Conservation (phyloP, 2,797 vertebrate genomes). For the Megaceryle alcyon region DNA sequence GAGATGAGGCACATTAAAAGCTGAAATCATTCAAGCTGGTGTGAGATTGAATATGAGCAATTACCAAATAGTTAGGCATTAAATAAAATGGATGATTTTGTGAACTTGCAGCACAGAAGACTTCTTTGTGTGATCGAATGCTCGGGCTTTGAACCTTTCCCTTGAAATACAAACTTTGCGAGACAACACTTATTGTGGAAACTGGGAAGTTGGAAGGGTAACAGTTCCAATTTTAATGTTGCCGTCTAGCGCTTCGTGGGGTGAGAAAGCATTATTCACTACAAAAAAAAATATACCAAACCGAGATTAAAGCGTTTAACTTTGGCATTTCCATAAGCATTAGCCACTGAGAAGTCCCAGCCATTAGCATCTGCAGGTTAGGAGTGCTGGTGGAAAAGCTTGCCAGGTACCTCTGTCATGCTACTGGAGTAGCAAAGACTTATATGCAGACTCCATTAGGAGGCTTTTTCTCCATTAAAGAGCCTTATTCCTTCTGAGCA, state of each 20-base stretch:
- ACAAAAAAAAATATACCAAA: background rate
- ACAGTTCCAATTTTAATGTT: background rate
- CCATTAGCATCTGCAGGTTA: background rate
- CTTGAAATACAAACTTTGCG: conserved; percentile 41
- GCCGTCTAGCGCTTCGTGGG: conserved; percentile 5
- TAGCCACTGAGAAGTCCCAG: background rate
- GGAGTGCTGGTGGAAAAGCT: background rate
- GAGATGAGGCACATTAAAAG: conserved; percentile 79
- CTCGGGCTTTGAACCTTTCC: background rate
- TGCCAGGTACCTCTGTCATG: background rate
- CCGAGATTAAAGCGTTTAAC: background rate
- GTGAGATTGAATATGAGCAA: conserved; percentile 75
- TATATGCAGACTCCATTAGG: background rate
- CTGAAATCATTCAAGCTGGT: conserved; percentile 73
- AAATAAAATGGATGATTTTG: conserved; percentile 71
- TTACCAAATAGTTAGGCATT: conserved; percentile 77
- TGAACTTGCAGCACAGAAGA: conserved; percentile 39
- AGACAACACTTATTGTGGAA: background rate
- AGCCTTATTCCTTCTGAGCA: conserved; percentile 44
- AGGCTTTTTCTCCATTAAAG: conserved; percentile 20
- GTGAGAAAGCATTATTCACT: conserved; percentile 32
- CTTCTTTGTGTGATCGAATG: conserved; percentile 44
- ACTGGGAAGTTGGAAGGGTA: conserved; percentile 26
- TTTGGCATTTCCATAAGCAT: background rate
- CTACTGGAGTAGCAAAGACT: background rate